A percentile compares a stretch with the other conserved stretches of the same genome.
Evolutionary conservation across 2,113 vertebrate genomes (phyloP).

Genomic region (Bubalus kerabau): DNA sequence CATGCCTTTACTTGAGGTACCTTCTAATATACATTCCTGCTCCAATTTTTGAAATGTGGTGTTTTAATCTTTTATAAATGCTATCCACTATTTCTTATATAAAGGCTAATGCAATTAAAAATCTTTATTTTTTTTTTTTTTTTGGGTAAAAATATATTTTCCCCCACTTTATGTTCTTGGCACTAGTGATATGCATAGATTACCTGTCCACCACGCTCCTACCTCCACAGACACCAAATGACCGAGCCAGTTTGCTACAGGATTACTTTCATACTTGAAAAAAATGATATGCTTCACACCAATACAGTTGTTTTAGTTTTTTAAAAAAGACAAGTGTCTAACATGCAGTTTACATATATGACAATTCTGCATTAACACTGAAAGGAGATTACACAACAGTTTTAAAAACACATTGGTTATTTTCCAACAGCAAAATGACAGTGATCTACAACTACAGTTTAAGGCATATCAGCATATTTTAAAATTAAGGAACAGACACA

Average conservation of each 20-base stretch:
- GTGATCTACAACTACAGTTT: slow-evolving; percentile 80
- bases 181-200: slow-evolving; percentile 62
- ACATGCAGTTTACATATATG: slow-evolving; percentile 76
- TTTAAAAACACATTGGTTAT: slow-evolving; percentile 75
- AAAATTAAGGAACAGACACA: slow-evolving; percentile 79
- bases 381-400: slow-evolving; percentile 77
- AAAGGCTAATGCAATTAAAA: not conserved
- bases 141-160: slow-evolving; percentile 82
- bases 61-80: not conserved
- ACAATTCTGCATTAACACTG: slow-evolving; percentile 79
- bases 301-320: slow-evolving; percentile 67
- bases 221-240: slow-evolving; percentile 58
- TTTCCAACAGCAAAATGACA: slow-evolving; percentile 79
- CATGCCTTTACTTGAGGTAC: not conserved
- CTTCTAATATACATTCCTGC: not conserved
- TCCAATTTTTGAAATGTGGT: not conserved
- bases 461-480: slow-evolving; percentile 82
- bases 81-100: not conserved
- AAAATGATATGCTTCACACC: slow-evolving; percentile 73
- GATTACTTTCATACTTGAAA: slow-evolving; percentile 73
- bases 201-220: slow-evolving; percentile 52
- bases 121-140: not conserved
- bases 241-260: slow-evolving; percentile 47
- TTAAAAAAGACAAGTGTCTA: slow-evolving; percentile 76
- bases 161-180: slow-evolving; percentile 67